Evolutionary conservation across 2,888 invertebrate species (phyloP).

Genomic region (Alcis repandata): DNA sequence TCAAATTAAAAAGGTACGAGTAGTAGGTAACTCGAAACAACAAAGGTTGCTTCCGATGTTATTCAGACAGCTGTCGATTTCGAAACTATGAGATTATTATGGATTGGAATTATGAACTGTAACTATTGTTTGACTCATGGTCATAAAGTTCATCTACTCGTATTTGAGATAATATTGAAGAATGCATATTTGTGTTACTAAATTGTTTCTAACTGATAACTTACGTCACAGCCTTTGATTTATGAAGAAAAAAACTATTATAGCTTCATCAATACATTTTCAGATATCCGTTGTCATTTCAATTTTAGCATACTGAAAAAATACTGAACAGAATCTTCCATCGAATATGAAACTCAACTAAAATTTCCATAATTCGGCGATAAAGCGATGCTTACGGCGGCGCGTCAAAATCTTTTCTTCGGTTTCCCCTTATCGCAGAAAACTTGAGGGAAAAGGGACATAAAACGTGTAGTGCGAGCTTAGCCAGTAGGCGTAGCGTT

Average conservation of each 20-base stretch:
- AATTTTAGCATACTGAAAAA: conserved; percentile 14
- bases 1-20: conserved; percentile 12
- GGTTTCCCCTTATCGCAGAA: conserved; percentile 63
- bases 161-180: background rate
- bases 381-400: conserved; percentile 54
- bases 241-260: accelerated
- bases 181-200: background rate
- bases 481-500: conserved; percentile 68
- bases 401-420: conserved; percentile 55
- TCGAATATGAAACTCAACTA: conserved; percentile 30
- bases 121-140: conserved; percentile 23
- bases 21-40: conserved; percentile 68
- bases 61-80: conserved; percentile 68
- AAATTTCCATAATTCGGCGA: conserved; percentile 51
- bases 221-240: background rate
- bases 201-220: background rate
- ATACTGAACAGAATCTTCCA: conserved; percentile 4
- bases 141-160: conserved; percentile 7
- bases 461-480: conserved; percentile 68
- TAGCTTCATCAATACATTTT: too few species aligned
- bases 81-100: conserved; percentile 49
- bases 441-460: conserved; percentile 66
- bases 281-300: background rate
- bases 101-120: conserved; percentile 27
- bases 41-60: conserved; percentile 70